phyloP scores from a whole-genome alignment of 2,797 vertebrate species.

The Pygocentrus nattereri region DNA sequence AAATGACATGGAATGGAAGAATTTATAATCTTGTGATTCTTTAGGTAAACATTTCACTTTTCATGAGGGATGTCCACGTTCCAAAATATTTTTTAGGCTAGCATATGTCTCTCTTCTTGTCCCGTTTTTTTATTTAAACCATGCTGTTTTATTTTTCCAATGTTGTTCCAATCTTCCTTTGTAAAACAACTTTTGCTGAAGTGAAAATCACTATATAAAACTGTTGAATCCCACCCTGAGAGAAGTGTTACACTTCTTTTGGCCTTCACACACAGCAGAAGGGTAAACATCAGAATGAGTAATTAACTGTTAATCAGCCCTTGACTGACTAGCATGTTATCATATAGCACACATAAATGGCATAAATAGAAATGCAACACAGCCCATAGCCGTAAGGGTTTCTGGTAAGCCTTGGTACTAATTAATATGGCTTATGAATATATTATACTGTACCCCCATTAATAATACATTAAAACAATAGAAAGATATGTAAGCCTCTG shows the following conservation, averaged over 20 bases:
- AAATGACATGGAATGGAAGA: too few species aligned
- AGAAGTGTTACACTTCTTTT: background rate
- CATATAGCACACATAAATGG: background rate
- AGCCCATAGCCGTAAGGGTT: background rate
- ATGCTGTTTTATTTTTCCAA: too few species aligned
- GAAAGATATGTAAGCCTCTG: background rate
- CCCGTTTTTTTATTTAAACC: background rate
- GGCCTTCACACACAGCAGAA: background rate
- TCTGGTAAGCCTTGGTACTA: background rate
- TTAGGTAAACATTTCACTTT: too few species aligned
- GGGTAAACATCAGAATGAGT: background rate
- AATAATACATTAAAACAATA: background rate
- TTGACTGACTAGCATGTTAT: background rate
- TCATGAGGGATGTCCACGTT: background rate
- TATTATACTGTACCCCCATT: background rate
- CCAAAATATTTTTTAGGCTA: background rate
- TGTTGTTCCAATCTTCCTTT: background rate
- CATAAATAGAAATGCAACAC: background rate
- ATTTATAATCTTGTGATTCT: too few species aligned
- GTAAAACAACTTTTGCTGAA: background rate
- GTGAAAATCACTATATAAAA: too few species aligned
- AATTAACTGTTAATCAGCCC: background rate
- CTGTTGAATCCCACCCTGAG: background rate
- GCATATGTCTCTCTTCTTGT: background rate
- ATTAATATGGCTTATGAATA: slow-evolving; percentile 10